A percentile compares a stretch with the other conserved stretches of the same genome.
These are phyloP conservation scores for Chelonoidis abingdonii DNA, from an alignment of 2,113 vertebrate species.

Conservation along the genomic window DNA sequence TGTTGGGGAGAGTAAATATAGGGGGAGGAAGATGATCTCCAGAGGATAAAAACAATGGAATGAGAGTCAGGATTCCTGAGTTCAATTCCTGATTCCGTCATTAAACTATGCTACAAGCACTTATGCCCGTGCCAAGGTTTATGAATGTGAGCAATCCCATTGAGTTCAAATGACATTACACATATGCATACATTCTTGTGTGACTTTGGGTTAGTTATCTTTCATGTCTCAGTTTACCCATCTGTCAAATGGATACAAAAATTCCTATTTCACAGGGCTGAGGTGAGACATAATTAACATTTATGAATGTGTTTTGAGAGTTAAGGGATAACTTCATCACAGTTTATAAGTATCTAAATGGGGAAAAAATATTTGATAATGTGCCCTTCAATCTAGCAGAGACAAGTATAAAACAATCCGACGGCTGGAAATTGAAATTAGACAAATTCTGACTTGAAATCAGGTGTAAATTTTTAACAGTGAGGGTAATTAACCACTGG, in stretches of 20 bases:
- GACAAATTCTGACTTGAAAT: neutral
- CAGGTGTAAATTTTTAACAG: neutral
- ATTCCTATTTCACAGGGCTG: neutral
- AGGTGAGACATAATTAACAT: constrained; percentile 10
- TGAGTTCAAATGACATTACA: neutral
- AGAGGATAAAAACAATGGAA: neutral
- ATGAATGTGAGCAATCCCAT: neutral
- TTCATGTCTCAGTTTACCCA: neutral
- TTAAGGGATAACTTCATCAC: neutral
- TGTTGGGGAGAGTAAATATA: constrained; percentile 25
- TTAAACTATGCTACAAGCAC: neutral
- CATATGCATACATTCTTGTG: neutral
- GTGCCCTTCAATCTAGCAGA: neutral
- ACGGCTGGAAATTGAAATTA: neutral
- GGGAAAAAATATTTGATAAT: neutral
- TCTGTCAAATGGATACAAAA: neutral
- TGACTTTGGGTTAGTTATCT: neutral
- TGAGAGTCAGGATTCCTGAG: constrained; percentile 15
- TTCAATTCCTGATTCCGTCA: neutral
- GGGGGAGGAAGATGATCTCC: neutral
- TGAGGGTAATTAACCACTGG: neutral
- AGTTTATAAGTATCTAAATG: neutral
- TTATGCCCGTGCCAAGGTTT: neutral
- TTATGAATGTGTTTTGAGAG: constrained; percentile 41
- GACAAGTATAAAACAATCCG: neutral